Evolutionary conservation across 1,140 invertebrate species (phyloP).

Genomic region (Sycobia sp.): DNA sequence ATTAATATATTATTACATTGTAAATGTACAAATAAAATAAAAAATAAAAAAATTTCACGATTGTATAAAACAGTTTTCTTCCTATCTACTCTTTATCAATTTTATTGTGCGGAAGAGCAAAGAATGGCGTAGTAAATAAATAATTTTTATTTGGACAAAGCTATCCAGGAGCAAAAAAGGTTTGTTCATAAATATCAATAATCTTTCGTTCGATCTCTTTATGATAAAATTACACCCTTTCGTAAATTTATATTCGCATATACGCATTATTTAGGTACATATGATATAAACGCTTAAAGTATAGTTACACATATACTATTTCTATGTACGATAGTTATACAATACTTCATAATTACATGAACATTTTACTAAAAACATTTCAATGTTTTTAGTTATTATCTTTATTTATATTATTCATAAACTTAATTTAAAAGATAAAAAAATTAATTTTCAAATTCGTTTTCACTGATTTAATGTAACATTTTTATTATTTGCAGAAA

Average conservation of each 20-base stretch:
- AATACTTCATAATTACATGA: slow-evolving; percentile 14
- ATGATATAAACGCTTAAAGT: neutral
- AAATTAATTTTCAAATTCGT: too few species aligned
- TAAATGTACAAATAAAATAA: slow-evolving; percentile 26
- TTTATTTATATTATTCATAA: neutral
- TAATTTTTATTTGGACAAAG: too few species aligned
- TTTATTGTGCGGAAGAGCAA: neutral
- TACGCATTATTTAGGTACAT: neutral
- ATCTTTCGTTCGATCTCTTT: too few species aligned
- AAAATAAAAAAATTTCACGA: neutral
- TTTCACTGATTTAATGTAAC: too few species aligned
- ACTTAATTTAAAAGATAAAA: neutral
- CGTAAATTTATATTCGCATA: too few species aligned
- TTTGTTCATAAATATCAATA: too few species aligned
- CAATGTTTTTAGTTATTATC: neutral
- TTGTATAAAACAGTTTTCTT: neutral
- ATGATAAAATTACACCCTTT: too few species aligned
- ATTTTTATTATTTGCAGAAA: too few species aligned
- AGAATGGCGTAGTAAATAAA: neutral
- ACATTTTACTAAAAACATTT: neutral
- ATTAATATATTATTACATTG: slow-evolving; percentile 14
- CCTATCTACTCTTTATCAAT: neutral
- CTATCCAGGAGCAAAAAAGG: too few species aligned
- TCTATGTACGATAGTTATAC: neutral
- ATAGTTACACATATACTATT: neutral